phyloP scores from a whole-genome alignment of 2,888 invertebrate species.

The Pachydiplax longipennis region DNA sequence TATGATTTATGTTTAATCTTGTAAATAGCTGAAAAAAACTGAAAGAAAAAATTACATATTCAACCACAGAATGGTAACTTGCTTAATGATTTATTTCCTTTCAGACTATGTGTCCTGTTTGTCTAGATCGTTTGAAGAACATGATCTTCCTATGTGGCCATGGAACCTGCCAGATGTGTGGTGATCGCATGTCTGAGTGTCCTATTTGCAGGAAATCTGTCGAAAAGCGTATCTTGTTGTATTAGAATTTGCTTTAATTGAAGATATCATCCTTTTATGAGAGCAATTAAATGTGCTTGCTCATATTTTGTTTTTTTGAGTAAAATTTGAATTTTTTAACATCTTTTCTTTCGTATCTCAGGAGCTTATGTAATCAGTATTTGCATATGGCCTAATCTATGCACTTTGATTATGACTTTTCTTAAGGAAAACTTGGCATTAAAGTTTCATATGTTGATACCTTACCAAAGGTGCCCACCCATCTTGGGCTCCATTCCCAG shows the following conservation, averaged over 20 bases:
- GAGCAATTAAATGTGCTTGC: not conserved
- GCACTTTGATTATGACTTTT: not conserved
- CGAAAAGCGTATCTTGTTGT: conserved; percentile 92
- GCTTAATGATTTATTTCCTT: conserved; percentile 55
- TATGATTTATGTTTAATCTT: no score
- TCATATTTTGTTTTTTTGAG: not conserved
- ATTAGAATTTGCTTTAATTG: conserved; percentile 61
- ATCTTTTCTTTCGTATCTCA: not conserved
- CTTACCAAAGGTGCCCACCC: no score
- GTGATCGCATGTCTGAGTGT: conserved; percentile 96
- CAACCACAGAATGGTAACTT: no score
- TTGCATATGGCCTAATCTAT: not conserved
- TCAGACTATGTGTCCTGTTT: conserved; percentile 98
- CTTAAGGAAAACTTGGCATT: no score
- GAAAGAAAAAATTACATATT: no score
- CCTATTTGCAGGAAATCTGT: conserved; percentile 97
- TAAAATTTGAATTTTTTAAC: not conserved
- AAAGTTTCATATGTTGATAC: no score
- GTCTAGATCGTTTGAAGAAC: conserved; percentile 95
- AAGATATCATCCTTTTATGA: not conserved
- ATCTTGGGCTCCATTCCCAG: no score
- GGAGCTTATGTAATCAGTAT: not conserved
- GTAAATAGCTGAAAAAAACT: no score
- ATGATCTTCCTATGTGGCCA: conserved; percentile 99
- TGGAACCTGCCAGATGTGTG: conserved; percentile 98